These are phyloP conservation scores for Phalacrocorax pelagicus DNA, from an alignment of 2,113 vertebrate genomes.

Conservation along the genomic window DNA sequence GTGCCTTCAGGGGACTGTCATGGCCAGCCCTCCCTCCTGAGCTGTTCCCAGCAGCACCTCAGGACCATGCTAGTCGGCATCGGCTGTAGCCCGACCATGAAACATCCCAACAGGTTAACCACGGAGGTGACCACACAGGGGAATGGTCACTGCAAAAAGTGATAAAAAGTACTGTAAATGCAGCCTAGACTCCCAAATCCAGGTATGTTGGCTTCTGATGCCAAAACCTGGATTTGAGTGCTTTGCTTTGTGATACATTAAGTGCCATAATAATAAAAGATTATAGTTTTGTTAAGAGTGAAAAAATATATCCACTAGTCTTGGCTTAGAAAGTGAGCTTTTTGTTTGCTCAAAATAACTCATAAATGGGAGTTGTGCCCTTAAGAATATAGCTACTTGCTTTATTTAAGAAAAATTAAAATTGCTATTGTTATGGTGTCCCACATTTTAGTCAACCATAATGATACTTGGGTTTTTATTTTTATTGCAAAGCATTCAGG, in stretches of 20 bases:
- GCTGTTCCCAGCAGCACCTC: not conserved
- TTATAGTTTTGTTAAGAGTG: not conserved
- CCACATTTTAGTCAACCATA: not conserved
- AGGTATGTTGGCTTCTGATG: not conserved
- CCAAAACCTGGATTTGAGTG: not conserved
- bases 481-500: not conserved
- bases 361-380: not conserved
- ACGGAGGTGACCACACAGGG: rapidly evolving
- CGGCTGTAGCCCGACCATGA: not conserved
- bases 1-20: not conserved
- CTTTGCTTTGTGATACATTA: not conserved
- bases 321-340: not conserved
- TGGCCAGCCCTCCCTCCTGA: not conserved
- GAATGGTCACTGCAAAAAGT: not conserved
- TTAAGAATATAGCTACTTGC: not conserved
- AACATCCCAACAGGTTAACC: not conserved
- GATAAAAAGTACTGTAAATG: not conserved
- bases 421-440: not conserved
- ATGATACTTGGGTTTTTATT: not conserved
- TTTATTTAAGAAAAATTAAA: not conserved
- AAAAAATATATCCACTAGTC: not conserved
- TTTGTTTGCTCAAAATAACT: conserved; percentile 14
- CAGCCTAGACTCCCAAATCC: not conserved
- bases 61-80: not conserved
- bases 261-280: not conserved